Evolutionary conservation across 2,888 invertebrate species (phyloP).

Genomic region (Sinhomidia bicolor): DNA sequence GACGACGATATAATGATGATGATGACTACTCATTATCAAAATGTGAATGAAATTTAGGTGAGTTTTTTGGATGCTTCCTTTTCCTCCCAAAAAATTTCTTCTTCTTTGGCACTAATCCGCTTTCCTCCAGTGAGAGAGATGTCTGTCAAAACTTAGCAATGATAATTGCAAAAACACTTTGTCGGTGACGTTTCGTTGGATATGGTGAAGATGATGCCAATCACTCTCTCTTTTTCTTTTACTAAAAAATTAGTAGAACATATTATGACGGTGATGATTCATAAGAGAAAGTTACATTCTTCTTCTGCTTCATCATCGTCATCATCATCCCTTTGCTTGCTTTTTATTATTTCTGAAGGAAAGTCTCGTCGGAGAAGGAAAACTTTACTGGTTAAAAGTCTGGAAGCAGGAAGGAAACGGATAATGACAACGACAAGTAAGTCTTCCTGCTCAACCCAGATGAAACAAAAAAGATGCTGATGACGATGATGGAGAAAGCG

Average conservation of each 20-base stretch:
- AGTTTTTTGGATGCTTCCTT: not conserved
- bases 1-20: not conserved
- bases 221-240: constrained; percentile 2
- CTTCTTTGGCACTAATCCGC: not conserved
- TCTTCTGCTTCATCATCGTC: not conserved
- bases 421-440: constrained; percentile 8
- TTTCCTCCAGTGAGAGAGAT: not conserved
- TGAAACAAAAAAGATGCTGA: not conserved
- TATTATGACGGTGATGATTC: not conserved
- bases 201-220: constrained; percentile 24
- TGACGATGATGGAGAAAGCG: constrained; percentile 1
- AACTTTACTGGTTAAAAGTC: not conserved
- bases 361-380: too few species aligned
- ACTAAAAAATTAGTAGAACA: not conserved
- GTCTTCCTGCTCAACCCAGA: too few species aligned
- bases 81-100: not conserved
- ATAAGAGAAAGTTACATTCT: not conserved
- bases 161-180: constrained; percentile 47
- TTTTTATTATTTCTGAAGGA: too few species aligned
- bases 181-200: not conserved
- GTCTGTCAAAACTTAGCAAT: constrained; percentile 36
- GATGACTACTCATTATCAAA: not conserved
- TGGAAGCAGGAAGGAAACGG: not conserved
- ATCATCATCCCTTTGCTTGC: not conserved
- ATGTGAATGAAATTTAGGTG: not conserved